Base-by-base conservation (phyloP, 1,140 invertebrate genomes). In the Aculops lycopersici region DNA sequence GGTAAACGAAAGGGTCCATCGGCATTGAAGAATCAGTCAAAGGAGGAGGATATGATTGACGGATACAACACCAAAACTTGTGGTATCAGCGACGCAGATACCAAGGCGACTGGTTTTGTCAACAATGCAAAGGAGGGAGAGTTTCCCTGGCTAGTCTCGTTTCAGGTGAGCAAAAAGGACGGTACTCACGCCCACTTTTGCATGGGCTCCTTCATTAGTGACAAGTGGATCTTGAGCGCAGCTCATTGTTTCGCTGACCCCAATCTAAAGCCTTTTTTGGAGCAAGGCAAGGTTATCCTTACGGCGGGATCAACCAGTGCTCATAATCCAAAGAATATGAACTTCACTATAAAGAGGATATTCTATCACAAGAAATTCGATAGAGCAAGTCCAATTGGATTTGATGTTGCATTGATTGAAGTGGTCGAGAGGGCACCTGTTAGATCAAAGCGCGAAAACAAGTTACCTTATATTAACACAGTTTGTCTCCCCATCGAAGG, bases 181-280 rank as follows among this genome's bases (percentile, higher is more conserved):
- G 24, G n/a, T 31, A n/a, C 8, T 8, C 24, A 8, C 8, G 24
- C n/a, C n/a, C 37, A 15, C 16, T 62, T 58, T 44, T 55, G 54
- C 43, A 53, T 51, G 17, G 54, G 49, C 4, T 48, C 46, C 35
- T 42, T 57, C 15, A 46, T 56, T 21, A 45, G 46, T 17, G 45
- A 49, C 17, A 43, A 47, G 17, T 55, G 52, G 50, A 44, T 57
- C 5, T 31, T 56, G 15, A 55, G 54, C 5, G 54, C 55, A 35
- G 50, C 50, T 8, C 54, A 57, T 46, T 57, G 55, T 47, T 49
- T 70, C 12, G 37, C n/a, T 12, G 16, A 38, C n/a, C 24, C 24
- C 8, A 31, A 31, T 8, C 24, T 31, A n/a, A 8, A 31, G n/a
- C 8, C 8, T 31, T 8, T 31, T 31, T 8, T 31, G 8, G 24